Percentiles rank a stretch among this genome's conserved stretches.
Conservation (phyloP, 23 tunicate genomes). For the Ciona savignyi region DNA sequence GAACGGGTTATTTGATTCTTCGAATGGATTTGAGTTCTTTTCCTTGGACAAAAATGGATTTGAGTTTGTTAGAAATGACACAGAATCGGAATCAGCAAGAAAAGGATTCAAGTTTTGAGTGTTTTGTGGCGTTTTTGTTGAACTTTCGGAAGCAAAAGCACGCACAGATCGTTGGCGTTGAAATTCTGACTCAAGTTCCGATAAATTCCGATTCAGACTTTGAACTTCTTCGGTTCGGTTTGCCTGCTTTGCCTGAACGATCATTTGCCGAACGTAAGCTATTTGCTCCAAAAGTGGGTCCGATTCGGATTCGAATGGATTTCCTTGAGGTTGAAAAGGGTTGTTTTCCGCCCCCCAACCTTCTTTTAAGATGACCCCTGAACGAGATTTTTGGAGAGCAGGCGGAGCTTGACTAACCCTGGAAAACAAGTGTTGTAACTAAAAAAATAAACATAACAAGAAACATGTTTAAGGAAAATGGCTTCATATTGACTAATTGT, state of each 20-base stretch:
- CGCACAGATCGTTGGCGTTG: slow-evolving; percentile 12
- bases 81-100: neutral
- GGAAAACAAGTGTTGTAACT: too few species aligned
- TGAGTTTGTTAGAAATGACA: neutral
- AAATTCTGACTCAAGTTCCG: slow-evolving; percentile 53
- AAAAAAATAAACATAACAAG: too few species aligned
- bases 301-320: neutral
- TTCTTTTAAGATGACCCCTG: slow-evolving; percentile 4
- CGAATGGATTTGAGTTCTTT: neutral
- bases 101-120: slow-evolving; percentile 6
- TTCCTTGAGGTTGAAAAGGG: neutral
- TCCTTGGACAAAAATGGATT: slow-evolving; percentile 12
- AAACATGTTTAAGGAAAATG: too few species aligned
- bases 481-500: too few species aligned
- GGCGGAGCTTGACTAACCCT: too few species aligned
- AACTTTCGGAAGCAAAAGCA: slow-evolving; percentile 16
- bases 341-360: slow-evolving; percentile 20
- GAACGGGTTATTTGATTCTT: neutral
- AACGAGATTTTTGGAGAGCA: too few species aligned
- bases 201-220: slow-evolving; percentile 47
- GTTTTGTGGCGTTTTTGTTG: neutral
- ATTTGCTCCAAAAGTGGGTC: slow-evolving; percentile 57
- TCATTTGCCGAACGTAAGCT: slow-evolving; percentile 30
- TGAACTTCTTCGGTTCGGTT: slow-evolving; percentile 33
- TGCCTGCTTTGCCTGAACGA: slow-evolving; percentile 46